These are phyloP conservation scores for Napeogenes inachia DNA, from an alignment of 2,888 invertebrate species.

Conservation along the genomic window DNA sequence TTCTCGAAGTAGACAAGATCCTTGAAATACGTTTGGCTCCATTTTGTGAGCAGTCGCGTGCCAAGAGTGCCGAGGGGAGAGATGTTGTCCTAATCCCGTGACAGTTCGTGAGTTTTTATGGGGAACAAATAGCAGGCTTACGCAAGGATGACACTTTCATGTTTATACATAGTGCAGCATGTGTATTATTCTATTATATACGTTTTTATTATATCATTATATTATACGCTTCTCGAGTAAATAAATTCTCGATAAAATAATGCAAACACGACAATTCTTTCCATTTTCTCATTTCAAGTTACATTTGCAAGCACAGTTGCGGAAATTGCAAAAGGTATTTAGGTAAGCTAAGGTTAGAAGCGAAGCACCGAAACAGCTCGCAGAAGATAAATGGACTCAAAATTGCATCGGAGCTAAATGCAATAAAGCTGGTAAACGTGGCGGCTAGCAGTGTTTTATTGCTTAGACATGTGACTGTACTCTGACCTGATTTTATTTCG, in stretches of 20 bases:
- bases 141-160: slow-evolving; percentile 2
- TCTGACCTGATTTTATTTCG: slow-evolving; percentile 39
- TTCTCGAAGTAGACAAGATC: slow-evolving; percentile 15
- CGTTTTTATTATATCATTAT: neutral
- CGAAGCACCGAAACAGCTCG: slow-evolving; percentile 54
- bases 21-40: slow-evolving; percentile 18
- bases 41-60: slow-evolving; percentile 14
- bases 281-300: slow-evolving; percentile 15
- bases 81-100: slow-evolving; percentile 14
- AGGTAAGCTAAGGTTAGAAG: slow-evolving; percentile 37
- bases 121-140: slow-evolving; percentile 7
- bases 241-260: neutral
- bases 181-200: too few relatives aligned
- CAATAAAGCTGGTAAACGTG: slow-evolving; percentile 61
- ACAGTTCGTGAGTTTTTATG: slow-evolving; percentile 18
- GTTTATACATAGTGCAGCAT: neutral
- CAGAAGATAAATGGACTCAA: slow-evolving; percentile 72
- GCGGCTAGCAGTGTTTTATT: slow-evolving; percentile 57
- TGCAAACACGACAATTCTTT: slow-evolving; percentile 7
- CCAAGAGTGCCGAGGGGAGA: slow-evolving; percentile 16
- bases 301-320: slow-evolving; percentile 25
- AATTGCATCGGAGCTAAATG: slow-evolving; percentile 69
- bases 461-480: slow-evolving; percentile 45
- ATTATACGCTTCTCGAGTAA: too few relatives aligned
- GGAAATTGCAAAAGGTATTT: slow-evolving; percentile 31